Conservation (phyloP, 1,140 invertebrate genomes). For the Halictus rubicundus region DNA sequence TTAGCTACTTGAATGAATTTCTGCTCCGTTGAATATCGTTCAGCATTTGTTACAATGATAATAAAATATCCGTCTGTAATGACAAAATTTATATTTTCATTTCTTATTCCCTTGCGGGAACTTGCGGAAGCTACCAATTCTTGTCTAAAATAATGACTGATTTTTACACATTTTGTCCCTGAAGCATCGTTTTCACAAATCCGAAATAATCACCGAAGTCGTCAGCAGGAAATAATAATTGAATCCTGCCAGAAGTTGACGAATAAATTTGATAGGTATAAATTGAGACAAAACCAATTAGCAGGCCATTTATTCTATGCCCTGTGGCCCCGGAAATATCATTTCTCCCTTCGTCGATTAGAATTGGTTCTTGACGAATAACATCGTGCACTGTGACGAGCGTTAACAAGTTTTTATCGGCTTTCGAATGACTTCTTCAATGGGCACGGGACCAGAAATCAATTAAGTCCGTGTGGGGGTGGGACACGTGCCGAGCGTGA, state of each 20-base stretch:
- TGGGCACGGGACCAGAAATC: slow-evolving; percentile 23
- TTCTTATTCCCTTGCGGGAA: too few relatives aligned
- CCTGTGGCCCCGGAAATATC: neutral
- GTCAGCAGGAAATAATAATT: too few relatives aligned
- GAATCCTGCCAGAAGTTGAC: neutral
- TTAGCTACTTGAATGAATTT: too few relatives aligned
- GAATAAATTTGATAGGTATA: slow-evolving; percentile 2
- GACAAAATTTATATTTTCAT: too few relatives aligned
- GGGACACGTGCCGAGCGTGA: slow-evolving; percentile 45
- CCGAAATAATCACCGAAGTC: too few relatives aligned
- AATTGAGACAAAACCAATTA: slow-evolving; percentile 3
- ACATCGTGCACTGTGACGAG: slow-evolving; percentile 22
- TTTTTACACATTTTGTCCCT: too few relatives aligned
- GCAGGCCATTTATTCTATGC: neutral
- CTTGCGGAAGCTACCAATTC: too few relatives aligned
- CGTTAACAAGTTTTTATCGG: slow-evolving; percentile 47
- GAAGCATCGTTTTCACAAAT: neutral
- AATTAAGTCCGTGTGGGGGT: slow-evolving; percentile 47
- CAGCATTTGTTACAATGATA: too few relatives aligned
- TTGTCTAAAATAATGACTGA: too few relatives aligned
- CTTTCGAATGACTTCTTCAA: slow-evolving; percentile 32
- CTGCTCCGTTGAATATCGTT: too few relatives aligned
- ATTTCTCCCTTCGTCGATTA: slow-evolving; percentile 14
- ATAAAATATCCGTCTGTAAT: too few relatives aligned
- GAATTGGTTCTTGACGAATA: slow-evolving; percentile 16